Percentiles rank a stretch among this genome's conserved stretches.
These are phyloP conservation scores for Paracyprichromis sp. DNA, from an alignment of 2,113 vertebrate genomes.

Conservation along the genomic window DNA sequence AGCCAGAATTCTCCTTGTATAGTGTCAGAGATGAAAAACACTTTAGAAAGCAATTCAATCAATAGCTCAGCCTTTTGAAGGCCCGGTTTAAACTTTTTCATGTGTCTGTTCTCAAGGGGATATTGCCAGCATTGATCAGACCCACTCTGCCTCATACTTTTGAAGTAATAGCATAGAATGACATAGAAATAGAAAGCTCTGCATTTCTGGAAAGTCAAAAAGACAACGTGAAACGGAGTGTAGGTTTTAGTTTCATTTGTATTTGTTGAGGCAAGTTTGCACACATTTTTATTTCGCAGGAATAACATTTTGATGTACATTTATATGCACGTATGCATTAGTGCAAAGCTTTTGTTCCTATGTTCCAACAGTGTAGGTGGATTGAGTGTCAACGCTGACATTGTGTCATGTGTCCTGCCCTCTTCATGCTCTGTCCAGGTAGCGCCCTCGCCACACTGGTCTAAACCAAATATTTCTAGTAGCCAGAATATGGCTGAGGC, in stretches of 20 bases:
- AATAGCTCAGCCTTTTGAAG: constrained; percentile 66
- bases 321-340: background rate
- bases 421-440: background rate
- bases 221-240: background rate
- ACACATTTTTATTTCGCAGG: background rate
- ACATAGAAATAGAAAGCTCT: constrained; percentile 8
- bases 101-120: constrained; percentile 49
- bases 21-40: constrained; percentile 51
- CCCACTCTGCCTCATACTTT: constrained; percentile 46
- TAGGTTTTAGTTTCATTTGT: background rate
- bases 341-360: background rate
- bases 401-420: background rate
- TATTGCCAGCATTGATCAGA: constrained; percentile 63
- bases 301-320: background rate
- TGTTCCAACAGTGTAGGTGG: background rate
- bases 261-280: background rate
- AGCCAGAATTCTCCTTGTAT: constrained; percentile 28
- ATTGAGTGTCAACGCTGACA: background rate
- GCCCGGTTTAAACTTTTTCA: constrained; percentile 57
- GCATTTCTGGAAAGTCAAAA: constrained; percentile 5
- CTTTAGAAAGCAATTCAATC: constrained; percentile 65
- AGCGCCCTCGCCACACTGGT: background rate
- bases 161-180: constrained; percentile 40
- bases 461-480: background rate
- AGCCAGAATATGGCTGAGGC: background rate